Evolutionary conservation across 2,797 vertebrate genomes (phyloP), one percentile per base, ranked within the genome.

Genomic region (Scarus forsteni): DNA sequence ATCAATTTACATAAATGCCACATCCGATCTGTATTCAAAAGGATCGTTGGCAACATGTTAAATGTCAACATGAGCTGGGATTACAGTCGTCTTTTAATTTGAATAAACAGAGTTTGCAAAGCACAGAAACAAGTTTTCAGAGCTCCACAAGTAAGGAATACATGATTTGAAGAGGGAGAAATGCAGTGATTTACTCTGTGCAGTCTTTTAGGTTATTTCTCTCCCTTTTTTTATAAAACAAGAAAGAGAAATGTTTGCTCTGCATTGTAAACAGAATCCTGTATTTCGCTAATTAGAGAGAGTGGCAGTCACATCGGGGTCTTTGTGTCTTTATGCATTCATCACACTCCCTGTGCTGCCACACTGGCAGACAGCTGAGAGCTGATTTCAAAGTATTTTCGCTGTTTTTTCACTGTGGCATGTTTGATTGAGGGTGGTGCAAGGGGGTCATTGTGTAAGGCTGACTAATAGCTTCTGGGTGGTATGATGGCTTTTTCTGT

Each of bases 21-120:
- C 50, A 14, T 84, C 65, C 89, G 82, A 85, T 88, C 85, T 80
- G 72, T 74, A 78, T 85, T 89, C 81, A 88, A 74, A 86, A 59
- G 62, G 85, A 64, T 77, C 74, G 61, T 75, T 61, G 0, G 43
- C 75, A 19, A 55, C 5, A 1, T 65, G 62, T 42, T 64, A 86
- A 92, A 88, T 90, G 87, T 85, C 87, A 85, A 75, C 63, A 38
- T 5, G 15, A 81, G 60, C 12, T 0, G 48, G 18, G 61, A 66
- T 79, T 80, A 85, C 53, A 72, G 40, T 75, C 60, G 67, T 77
- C 79, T 72, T 84, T 85, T 85, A 67, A 85, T 89, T 85, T 82
- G 58, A 12, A 64, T 78, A 83, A 86, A 85, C 74, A 56, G 9
- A 57, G 9, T 59, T 57, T 75, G 59, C 71, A 45, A 65, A 36